Percentiles rank a stretch among this genome's conserved stretches.
These are phyloP conservation scores for Hemibagrus guttatus DNA, from an alignment of 2,797 vertebrate genomes.

Conservation along the genomic window DNA sequence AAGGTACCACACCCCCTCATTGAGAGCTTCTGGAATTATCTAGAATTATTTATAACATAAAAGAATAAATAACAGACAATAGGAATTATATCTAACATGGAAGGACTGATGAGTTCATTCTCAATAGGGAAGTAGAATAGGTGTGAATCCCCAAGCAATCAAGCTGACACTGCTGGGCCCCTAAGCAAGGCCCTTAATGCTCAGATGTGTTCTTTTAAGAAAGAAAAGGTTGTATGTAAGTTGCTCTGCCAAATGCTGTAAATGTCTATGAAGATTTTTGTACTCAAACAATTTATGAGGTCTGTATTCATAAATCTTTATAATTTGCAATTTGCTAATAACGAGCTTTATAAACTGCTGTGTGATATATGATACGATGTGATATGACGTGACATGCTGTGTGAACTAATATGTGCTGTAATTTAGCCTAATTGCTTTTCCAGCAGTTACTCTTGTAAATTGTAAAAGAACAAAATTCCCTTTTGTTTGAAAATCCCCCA, in stretches of 20 bases:
- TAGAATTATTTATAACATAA: not conserved
- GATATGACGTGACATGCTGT: not conserved
- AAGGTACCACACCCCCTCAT: no score
- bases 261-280: not conserved
- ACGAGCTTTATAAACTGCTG: not conserved
- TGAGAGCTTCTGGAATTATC: no score
- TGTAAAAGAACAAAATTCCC: not conserved
- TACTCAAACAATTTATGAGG: not conserved
- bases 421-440: not conserved
- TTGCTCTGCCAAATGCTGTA: no score
- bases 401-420: not conserved
- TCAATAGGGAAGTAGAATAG: no score
- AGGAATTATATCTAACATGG: not conserved
- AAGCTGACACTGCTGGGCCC: no score
- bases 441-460: not conserved
- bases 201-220: no score
- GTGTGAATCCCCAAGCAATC: no score
- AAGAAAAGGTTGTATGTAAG: no score
- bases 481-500: no score
- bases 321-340: not conserved
- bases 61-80: not conserved
- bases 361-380: not conserved
- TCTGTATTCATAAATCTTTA: not conserved
- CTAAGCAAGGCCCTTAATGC: no score
- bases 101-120: not conserved